Evolutionary conservation across 2,888 invertebrate genomes (phyloP).

Genomic region (Rhorus exstirpatorius): DNA sequence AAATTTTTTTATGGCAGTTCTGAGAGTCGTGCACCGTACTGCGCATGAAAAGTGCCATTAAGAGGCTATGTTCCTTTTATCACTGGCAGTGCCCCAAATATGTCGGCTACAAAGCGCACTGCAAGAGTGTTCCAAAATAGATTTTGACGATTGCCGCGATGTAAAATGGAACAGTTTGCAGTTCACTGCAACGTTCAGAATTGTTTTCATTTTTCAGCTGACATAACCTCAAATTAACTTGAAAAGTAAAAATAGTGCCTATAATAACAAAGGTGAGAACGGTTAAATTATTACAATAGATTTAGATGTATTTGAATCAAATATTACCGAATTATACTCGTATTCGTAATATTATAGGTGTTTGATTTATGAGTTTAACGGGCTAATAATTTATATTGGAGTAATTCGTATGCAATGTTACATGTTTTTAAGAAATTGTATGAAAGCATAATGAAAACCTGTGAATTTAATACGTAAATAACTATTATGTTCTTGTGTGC

Average conservation of each 20-base stretch:
- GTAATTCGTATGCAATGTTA: too few species aligned
- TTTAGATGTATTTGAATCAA: neutral
- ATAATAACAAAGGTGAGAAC: conserved; percentile 3
- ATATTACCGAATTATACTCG: neutral
- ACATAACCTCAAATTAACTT: conserved; percentile 8
- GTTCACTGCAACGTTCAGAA: neutral
- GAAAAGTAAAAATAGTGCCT: neutral
- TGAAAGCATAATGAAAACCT: neutral
- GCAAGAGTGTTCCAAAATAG: conserved; percentile 5
- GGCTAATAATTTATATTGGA: too few species aligned
- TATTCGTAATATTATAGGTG: too few species aligned
- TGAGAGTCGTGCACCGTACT: too few species aligned
- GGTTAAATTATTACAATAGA: conserved; percentile 7
- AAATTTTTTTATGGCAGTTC: too few species aligned
- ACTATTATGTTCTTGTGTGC: neutral
- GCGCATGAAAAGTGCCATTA: too few species aligned
- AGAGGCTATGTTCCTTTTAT: neutral
- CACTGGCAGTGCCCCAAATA: neutral
- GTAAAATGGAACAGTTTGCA: conserved; percentile 6
- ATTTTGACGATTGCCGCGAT: neutral
- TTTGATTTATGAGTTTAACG: too few species aligned
- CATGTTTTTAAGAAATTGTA: neutral
- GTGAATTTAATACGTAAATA: neutral
- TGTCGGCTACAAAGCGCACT: conserved; percentile 3
- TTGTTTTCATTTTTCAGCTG: conserved; percentile 6